phyloP scores from a whole-genome alignment of 2,888 invertebrate genomes.

The Flexamia atlantica region DNA sequence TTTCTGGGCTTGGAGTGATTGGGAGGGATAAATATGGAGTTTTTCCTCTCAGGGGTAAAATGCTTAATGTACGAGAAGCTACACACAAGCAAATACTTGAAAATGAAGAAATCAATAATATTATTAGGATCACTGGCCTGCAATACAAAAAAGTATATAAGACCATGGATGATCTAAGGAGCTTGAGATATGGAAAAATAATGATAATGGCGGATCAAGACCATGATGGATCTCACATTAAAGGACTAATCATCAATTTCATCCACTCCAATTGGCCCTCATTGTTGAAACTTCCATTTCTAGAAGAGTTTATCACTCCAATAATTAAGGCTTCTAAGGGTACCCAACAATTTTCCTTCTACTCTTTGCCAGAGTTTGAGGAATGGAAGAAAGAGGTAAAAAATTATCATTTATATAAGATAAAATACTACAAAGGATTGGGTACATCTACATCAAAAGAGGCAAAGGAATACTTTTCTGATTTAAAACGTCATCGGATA shows the following conservation, averaged over 20 bases:
- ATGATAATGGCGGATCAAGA: constrained; percentile 99
- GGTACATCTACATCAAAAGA: constrained; percentile 99
- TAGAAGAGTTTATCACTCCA: constrained; percentile 99
- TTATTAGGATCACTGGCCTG: constrained; percentile 97
- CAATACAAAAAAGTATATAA: constrained; percentile 98
- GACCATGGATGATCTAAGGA: constrained; percentile 89
- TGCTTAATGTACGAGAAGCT: constrained; percentile 98
- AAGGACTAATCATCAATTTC: constrained; percentile 98
- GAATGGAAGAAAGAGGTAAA: constrained; percentile 96
- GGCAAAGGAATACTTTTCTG: constrained; percentile 98
- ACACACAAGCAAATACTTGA: constrained; percentile 97
- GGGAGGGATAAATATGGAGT: constrained; percentile 97
- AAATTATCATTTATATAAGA: constrained; percentile 93
- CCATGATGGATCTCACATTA: constrained; percentile 98
- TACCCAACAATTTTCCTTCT: constrained; percentile 91
- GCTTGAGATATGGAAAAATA: constrained; percentile 94
- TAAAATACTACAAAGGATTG: constrained; percentile 99
- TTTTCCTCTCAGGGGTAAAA: constrained; percentile 97
- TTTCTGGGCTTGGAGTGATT: constrained; percentile 94
- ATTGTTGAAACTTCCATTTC: constrained; percentile 90
- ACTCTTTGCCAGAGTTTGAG: constrained; percentile 98
- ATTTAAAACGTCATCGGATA: constrained; percentile 96
- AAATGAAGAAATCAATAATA: constrained; percentile 97
- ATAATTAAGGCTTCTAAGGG: constrained; percentile 96
- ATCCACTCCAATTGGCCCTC: constrained; percentile 99